Evolutionary conservation across 2,888 invertebrate species (phyloP).

Genomic region (Caradrina clavipalpis): DNA sequence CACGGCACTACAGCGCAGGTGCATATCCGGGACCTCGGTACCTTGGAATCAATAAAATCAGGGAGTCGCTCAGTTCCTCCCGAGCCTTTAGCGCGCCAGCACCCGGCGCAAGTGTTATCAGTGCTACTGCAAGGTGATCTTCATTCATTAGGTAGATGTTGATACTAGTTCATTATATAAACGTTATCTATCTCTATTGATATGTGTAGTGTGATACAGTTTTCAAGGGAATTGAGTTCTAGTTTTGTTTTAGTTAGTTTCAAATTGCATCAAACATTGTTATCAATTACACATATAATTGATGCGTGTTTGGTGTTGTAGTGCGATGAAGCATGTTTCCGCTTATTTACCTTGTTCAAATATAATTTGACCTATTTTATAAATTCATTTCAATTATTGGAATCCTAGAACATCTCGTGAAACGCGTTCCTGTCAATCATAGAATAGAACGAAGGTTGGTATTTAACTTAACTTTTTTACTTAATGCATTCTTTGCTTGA

Average conservation of each 20-base stretch:
- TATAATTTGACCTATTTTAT: conserved; percentile 38
- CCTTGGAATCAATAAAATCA: conserved; percentile 48
- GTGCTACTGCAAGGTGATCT: conserved; percentile 62
- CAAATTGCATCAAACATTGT: conserved; percentile 6
- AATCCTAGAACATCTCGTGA: conserved; percentile 20
- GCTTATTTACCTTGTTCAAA: conserved; percentile 39
- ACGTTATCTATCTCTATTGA: conserved; percentile 37
- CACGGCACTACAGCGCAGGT: conserved; percentile 82
- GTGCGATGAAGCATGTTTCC: conserved; percentile 28
- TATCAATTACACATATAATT: conserved; percentile 23
- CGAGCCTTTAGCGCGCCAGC: conserved; percentile 16
- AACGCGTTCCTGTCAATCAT: conserved; percentile 11
- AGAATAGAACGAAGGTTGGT: conserved; percentile 25
- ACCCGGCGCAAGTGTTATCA: conserved; percentile 48
- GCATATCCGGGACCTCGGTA: conserved; percentile 73
- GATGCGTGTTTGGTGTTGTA: conserved; percentile 18
- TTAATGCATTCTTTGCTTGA: conserved; percentile 3
- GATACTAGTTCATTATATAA: conserved; percentile 43
- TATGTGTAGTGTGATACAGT: conserved; percentile 17
- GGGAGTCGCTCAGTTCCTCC: conserved; percentile 57
- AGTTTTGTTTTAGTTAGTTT: conserved; percentile 19
- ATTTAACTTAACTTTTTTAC: conserved; percentile 18
- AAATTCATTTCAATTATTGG: conserved; percentile 19
- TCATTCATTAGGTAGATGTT: conserved; percentile 41
- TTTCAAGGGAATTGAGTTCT: conserved; percentile 11